phyloP scores from a whole-genome alignment of 1,140 invertebrate genomes.

The Drosophila repleta region DNA sequence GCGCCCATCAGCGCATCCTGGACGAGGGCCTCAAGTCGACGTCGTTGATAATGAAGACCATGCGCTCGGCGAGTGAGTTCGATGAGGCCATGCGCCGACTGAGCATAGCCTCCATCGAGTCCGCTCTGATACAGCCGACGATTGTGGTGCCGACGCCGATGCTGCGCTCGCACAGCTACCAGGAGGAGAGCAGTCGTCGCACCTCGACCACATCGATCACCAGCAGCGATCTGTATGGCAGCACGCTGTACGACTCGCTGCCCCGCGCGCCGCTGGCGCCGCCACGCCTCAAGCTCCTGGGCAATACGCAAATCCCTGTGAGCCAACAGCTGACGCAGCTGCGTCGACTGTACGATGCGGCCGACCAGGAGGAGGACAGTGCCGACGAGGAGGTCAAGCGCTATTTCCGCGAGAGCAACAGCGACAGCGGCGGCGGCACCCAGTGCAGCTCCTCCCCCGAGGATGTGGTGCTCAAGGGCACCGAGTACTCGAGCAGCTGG shows the following conservation, averaged over 20 bases:
- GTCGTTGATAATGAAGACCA: conserved; percentile 80
- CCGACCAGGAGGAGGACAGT: conserved; percentile 65
- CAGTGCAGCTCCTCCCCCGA: conserved; percentile 73
- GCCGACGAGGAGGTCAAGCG: conserved; percentile 83
- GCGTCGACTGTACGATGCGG: conserved; percentile 74
- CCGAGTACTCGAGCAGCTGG: conserved; percentile 81
- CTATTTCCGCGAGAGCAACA: conserved; percentile 60
- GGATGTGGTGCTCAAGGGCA: conserved; percentile 54
- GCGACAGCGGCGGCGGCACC: conserved; percentile 77
- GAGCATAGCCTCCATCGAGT: conserved; percentile 80
- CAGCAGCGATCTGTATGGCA: conserved; percentile 72
- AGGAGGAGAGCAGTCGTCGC: conserved; percentile 58
- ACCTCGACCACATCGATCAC: conserved; percentile 67
- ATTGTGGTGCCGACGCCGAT: conserved; percentile 75
- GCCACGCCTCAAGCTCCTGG: conserved; percentile 69
- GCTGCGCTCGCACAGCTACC: conserved; percentile 76
- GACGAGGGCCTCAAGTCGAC: conserved; percentile 82
- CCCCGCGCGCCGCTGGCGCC: conserved; percentile 64
- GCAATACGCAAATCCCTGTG: conserved; percentile 69
- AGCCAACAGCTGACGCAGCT: conserved; percentile 79
- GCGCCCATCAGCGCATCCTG: conserved; percentile 73
- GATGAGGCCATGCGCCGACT: conserved; percentile 82
- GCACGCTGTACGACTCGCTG: conserved; percentile 57
- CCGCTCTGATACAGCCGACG: conserved; percentile 59
- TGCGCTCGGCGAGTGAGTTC: conserved; percentile 80